These are phyloP conservation scores for Spermophilus dauricus DNA, from an alignment of 2,113 vertebrate genomes.

Conservation along the genomic window DNA sequence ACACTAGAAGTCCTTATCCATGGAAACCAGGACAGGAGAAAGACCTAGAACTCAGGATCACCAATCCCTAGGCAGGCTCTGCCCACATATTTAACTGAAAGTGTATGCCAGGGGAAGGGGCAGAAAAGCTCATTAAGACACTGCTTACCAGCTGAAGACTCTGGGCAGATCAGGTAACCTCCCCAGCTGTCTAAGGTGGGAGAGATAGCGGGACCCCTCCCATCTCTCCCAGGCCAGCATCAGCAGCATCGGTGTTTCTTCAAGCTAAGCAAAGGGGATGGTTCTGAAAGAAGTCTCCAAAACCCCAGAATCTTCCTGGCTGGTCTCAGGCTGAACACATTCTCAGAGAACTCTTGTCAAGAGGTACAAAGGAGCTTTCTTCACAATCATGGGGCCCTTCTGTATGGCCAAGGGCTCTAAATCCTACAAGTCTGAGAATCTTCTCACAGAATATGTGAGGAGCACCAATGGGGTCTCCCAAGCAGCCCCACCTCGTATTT, in stretches of 20 bases:
- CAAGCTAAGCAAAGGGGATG: fast-evolving
- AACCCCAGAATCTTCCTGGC: neutral
- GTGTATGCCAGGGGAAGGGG: neutral
- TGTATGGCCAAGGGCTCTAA: neutral
- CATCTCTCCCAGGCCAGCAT: neutral
- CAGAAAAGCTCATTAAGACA: neutral
- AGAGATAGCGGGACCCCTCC: neutral
- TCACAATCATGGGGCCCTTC: neutral
- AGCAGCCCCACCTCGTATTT: neutral
- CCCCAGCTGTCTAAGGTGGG: neutral
- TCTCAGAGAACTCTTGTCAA: neutral
- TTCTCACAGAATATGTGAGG: fast-evolving
- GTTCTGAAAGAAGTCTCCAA: neutral
- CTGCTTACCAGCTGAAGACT: neutral
- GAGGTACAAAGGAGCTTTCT: neutral
- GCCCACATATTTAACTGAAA: too few species aligned
- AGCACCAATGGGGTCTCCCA: fast-evolving
- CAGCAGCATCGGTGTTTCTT: neutral
- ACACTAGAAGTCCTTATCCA: neutral
- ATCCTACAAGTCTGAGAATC: fast-evolving
- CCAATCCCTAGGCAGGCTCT: neutral
- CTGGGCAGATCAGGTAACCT: neutral
- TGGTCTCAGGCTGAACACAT: neutral
- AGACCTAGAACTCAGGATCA: neutral
- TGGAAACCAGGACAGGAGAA: neutral